Evolutionary conservation across 1,140 invertebrate genomes (phyloP).

Genomic region (Ganaspis sp.): DNA sequence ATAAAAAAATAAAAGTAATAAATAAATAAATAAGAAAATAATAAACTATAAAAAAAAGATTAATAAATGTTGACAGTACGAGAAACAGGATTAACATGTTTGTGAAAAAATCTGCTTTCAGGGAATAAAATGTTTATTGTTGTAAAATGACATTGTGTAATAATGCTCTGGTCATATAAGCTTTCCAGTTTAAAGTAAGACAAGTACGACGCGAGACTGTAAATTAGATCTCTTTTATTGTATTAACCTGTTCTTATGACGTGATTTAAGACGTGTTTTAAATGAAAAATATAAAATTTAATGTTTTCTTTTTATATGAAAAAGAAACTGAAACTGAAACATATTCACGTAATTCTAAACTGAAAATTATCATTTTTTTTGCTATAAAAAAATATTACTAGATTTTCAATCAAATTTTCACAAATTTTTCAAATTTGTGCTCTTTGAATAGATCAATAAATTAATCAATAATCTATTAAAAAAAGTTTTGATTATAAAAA

Average conservation of each 20-base stretch:
- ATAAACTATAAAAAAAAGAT: no score
- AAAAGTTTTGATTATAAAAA: no score
- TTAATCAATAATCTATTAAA: no score
- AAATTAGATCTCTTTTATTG: constrained; percentile 26
- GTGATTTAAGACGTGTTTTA: neutral
- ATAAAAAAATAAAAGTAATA: no score
- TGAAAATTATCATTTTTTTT: neutral
- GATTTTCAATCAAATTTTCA: no score
- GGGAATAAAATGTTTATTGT: neutral
- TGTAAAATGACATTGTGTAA: neutral
- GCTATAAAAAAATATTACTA: no score
- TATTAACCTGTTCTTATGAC: constrained; percentile 26
- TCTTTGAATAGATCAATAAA: no score
- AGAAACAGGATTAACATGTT: neutral
- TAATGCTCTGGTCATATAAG: neutral
- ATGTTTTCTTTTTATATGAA: no score
- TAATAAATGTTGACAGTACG: no score
- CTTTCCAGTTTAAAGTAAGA: constrained; percentile 4
- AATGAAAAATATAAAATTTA: neutral
- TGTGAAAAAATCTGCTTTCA: neutral
- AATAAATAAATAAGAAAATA: no score
- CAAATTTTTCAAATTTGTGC: no score
- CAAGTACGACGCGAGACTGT: constrained; percentile 25
- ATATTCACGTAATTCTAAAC: neutral
- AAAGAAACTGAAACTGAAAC: neutral